Evolutionary conservation across 1,140 invertebrate genomes (phyloP).

Genomic region (Ganaspis sp.): DNA sequence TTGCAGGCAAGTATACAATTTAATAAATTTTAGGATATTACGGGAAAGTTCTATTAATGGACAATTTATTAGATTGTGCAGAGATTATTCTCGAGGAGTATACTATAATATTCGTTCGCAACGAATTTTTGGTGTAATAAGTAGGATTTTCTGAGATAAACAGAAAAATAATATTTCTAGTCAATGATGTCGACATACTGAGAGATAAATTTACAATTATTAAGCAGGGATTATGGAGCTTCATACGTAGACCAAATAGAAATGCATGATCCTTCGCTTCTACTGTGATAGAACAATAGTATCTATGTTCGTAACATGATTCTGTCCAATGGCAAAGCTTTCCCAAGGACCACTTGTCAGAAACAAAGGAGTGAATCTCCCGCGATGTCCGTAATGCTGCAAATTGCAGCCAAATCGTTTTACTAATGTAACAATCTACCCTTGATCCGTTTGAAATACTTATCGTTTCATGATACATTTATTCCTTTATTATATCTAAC

Average conservation of each 20-base stretch:
- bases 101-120: too few relatives aligned
- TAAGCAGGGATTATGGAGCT: neutral
- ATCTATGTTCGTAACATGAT: neutral
- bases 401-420: neutral
- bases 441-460: neutral
- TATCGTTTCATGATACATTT: neutral
- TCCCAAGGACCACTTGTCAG: constrained; percentile 18
- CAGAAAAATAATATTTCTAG: neutral
- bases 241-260: constrained; percentile 8
- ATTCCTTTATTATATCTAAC: neutral
- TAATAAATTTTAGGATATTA: neutral
- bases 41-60: too few relatives aligned
- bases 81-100: too few relatives aligned
- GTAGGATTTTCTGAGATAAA: too few relatives aligned
- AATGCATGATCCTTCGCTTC: neutral
- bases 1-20: neutral
- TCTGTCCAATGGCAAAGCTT: constrained; percentile 12
- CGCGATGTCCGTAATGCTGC: neutral
- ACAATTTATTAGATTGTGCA: too few relatives aligned
- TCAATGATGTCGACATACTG: neutral
- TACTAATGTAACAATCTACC: neutral
- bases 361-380: constrained; percentile 20
- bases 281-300: neutral
- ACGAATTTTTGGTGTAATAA: too few relatives aligned
- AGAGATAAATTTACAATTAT: neutral